Evolutionary conservation across 2,888 invertebrate species (phyloP), one percentile per base, ranked within the genome.

Genomic region (Athalia circularis): DNA sequence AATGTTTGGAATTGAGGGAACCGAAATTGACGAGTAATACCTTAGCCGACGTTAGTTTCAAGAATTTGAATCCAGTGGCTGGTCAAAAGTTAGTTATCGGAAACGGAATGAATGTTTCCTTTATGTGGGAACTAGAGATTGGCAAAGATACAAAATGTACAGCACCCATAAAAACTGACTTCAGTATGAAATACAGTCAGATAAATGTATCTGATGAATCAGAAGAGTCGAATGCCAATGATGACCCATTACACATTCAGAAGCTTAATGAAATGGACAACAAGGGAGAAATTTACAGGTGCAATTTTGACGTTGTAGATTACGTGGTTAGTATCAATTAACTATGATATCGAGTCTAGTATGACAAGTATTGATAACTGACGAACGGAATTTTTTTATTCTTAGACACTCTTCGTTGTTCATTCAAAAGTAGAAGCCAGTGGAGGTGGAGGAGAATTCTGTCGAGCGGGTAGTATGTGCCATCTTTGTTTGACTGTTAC

Each of bases 401-500:
- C 91, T 92, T 90, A 95, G 91, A 98, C 98, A 5, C 91, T 97
- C 84, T 98, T 96, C 88, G 94, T 95, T 80, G 93, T 98, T 79
- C 94, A 94, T 80, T 95, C 95, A 0, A 93, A 93, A 83, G 92
- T 98, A 82, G 96, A 97, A 88, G 95, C 96, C 0, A 93, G 94
- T 47, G 95, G 95, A 87, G 95, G 95, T 1, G 86, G 86, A 78
- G 89, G 90, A 81, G 98, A 98, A 87, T 95, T 97, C 86, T 98
- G 97, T 88, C 94, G 97, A 77, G 95, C 97, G 62, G 97, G 97
- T 80, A 95, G 95, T 81, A 95, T 97, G 88, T 98, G 98, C 90
- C 95, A 95, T 90, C 91, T 96, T 85, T 94, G 95, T 88, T 91
- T 96, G 79, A 94, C 93, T 82, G 94, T 97, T 65, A 94, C 93